Evolutionary conservation across 2,113 vertebrate genomes (phyloP).

Genomic region (Cisticola juncidis): DNA sequence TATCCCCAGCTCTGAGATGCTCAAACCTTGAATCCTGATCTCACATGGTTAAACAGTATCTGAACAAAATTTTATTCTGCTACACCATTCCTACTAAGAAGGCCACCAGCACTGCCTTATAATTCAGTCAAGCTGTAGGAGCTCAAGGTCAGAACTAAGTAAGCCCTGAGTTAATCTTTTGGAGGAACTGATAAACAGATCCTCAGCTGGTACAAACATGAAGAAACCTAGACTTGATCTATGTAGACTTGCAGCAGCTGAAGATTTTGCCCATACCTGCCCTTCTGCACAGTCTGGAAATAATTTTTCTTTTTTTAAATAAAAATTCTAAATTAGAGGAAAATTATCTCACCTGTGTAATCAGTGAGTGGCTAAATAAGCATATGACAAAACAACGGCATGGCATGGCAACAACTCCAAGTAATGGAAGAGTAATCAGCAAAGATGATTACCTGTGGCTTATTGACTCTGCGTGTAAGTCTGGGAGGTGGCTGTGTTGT

Average conservation of each 20-base stretch:
- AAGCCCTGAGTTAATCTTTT: neutral
- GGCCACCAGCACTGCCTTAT: neutral
- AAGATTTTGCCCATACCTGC: neutral
- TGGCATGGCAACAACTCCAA: neutral
- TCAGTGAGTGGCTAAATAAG: neutral
- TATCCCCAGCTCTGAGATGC: neutral
- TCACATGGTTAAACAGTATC: neutral
- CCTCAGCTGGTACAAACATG: neutral
- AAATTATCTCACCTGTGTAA: neutral
- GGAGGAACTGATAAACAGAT: neutral
- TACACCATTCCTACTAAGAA: neutral
- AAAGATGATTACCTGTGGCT: slow-evolving; percentile 66
- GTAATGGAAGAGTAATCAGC: slow-evolving; percentile 30
- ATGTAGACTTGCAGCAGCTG: neutral
- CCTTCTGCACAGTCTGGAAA: neutral
- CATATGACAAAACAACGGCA: neutral
- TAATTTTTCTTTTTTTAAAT: neutral
- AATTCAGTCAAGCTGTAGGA: neutral
- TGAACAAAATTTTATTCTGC: neutral
- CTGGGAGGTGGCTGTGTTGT: slow-evolving; percentile 69
- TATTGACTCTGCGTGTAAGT: slow-evolving; percentile 65
- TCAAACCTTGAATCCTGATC: neutral
- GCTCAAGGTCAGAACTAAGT: neutral
- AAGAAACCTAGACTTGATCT: neutral
- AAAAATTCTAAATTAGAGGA: neutral